Percentiles rank a stretch among this genome's conserved stretches.
These are phyloP conservation scores for Drosophila erecta DNA, from an alignment of 1,140 invertebrate species.

Conservation along the genomic window DNA sequence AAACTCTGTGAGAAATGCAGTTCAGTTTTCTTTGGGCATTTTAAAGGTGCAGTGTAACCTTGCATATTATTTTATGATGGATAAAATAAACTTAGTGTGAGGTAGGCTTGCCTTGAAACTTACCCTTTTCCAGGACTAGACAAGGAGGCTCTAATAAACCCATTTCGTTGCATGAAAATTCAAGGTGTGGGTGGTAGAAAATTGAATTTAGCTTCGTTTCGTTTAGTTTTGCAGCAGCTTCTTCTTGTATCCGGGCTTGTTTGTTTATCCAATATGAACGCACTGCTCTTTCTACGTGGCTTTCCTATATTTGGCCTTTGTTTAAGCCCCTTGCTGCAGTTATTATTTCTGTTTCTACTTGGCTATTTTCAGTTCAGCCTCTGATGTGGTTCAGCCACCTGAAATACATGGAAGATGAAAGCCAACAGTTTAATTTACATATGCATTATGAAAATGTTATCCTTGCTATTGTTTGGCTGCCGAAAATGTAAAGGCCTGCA, in stretches of 20 bases:
- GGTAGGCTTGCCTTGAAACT: conserved; percentile 10
- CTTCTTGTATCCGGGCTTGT: conserved; percentile 27
- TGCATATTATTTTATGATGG: background rate
- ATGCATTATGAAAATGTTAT: conserved; percentile 45
- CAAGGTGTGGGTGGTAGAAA: conserved; percentile 28
- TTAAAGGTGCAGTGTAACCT: too few relatives aligned
- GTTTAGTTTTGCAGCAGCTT: conserved; percentile 40
- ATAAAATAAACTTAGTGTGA: background rate
- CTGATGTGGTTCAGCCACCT: conserved; percentile 46
- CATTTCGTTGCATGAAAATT: conserved; percentile 64
- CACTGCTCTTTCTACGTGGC: conserved; percentile 5
- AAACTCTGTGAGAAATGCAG: too few relatives aligned
- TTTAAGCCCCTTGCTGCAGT: conserved; percentile 12
- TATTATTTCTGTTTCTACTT: conserved; percentile 32
- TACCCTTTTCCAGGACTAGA: conserved; percentile 55
- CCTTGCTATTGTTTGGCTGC: conserved; percentile 15
- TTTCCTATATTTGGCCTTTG: conserved; percentile 38
- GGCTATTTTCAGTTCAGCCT: conserved; percentile 15
- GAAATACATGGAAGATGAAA: conserved; percentile 43
- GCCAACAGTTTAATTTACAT: conserved; percentile 49
- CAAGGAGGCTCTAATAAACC: conserved; percentile 53
- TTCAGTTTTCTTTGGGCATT: too few relatives aligned
- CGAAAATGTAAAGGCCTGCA: conserved; percentile 15
- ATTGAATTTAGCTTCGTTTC: conserved; percentile 44
- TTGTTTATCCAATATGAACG: conserved; percentile 39